Conservation (phyloP, 1,140 invertebrate genomes). For the Sesamia nonagrioides region DNA sequence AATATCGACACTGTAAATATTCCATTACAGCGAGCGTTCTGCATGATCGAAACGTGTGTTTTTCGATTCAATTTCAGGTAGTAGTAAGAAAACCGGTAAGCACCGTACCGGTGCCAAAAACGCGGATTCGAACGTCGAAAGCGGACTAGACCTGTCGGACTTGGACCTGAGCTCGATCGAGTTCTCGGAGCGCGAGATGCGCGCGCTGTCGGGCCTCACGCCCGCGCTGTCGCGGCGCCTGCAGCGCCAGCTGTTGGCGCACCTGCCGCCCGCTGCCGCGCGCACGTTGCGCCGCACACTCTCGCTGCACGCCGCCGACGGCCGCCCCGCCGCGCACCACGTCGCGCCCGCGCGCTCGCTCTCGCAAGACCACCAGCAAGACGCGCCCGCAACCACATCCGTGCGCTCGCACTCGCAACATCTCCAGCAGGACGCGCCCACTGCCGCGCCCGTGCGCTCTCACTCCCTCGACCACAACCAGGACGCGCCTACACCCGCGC, state of each 20-base stretch:
- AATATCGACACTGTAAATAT: slow-evolving; percentile 78
- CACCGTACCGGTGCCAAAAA: slow-evolving; percentile 62
- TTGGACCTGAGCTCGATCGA: slow-evolving; percentile 89
- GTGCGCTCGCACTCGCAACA: not conserved
- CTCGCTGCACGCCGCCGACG: slow-evolving; percentile 21
- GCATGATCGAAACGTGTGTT: slow-evolving; percentile 88
- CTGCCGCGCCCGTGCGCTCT: not conserved
- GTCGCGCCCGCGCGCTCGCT: not conserved
- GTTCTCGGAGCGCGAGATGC: slow-evolving; percentile 90
- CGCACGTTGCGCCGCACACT: slow-evolving; percentile 17
- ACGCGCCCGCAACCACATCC: slow-evolving; percentile 8
- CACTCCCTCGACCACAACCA: not conserved
- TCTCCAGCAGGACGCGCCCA: no score
- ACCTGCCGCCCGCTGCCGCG: slow-evolving; percentile 73
- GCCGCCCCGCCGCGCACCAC: slow-evolving; percentile 69
- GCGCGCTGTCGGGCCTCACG: slow-evolving; percentile 89
- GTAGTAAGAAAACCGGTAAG: slow-evolving; percentile 78
- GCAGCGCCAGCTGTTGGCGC: slow-evolving; percentile 43
- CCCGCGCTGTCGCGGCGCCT: slow-evolving; percentile 52
- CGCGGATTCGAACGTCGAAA: slow-evolving; percentile 72
- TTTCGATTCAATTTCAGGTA: slow-evolving; percentile 85
- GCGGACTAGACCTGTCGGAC: slow-evolving; percentile 89
- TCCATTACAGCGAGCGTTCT: slow-evolving; percentile 80
- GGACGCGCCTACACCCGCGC: no score
- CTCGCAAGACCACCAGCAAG: slow-evolving; percentile 31